Evolutionary conservation across 2,113 vertebrate species (phyloP), one percentile per base, ranked within the genome.

Genomic region (Willisornis vidua): DNA sequence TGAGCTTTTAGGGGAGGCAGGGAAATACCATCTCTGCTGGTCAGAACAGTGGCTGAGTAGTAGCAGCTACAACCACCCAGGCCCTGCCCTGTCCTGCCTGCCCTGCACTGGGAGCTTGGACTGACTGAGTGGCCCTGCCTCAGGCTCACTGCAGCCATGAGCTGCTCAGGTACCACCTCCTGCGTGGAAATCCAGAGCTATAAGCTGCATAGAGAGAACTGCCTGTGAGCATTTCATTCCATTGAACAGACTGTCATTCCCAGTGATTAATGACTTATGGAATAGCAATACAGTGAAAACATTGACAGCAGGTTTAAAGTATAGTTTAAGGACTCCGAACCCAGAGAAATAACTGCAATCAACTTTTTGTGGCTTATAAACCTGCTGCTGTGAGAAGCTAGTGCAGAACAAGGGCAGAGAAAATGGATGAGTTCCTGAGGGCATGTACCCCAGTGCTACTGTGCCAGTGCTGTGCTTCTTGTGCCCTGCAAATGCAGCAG

Each of bases 311-410:
- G 48, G 39, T 84, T 93, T 91, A 63, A 92, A 93, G 73, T 76
- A 18, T 54, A 54, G 45, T 76, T 94, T 91, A 58, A 90, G 78
- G 92, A 72, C 59, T 87, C 54, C 61, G 85, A 79, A 93, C 37
- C 25, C 39, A 51, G 68, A 90, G 85, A 92, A 91, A 58, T 72
- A 68, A 75, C 31, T 85, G 95, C 49, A 94, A 91, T 72, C 61
- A 72, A 3, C 61, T 72, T 87, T 23, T 52, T 1, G 2, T 90
- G 68, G 70, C 45, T 94, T 76, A 63, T 71, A 35, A 71, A 84
- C 35, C 54, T 71, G 43, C 74, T 91, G 66, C 85, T 87, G n/a
- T 10, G 37, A 93, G 61, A 25, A 87, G 68, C 31, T 6, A 3
- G 26, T 46, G 58, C n/a, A 76, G 67, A 67, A 31, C 67, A 45